Conservation (phyloP, 2,888 invertebrate genomes). For the Tetramorium bicarinatum region DNA sequence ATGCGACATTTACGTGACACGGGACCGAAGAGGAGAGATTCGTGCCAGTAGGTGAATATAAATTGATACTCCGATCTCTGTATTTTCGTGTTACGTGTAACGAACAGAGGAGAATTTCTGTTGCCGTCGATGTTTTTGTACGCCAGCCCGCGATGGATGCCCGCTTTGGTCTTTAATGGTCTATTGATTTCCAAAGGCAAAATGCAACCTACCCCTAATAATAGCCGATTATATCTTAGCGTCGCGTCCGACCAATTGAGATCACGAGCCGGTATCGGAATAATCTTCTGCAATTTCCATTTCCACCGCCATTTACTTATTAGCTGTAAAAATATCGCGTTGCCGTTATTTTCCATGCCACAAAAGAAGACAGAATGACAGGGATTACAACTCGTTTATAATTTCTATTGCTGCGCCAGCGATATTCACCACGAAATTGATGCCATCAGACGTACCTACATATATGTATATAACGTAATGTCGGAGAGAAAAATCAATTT, state of each 20-base stretch:
- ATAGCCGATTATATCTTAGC: constrained; percentile 46
- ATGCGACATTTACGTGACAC: constrained; percentile 46
- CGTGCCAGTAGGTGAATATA: constrained; percentile 52
- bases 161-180: constrained; percentile 38
- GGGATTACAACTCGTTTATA: constrained; percentile 16
- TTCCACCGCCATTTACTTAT: constrained; percentile 16
- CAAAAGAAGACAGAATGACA: background rate
- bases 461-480: background rate
- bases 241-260: constrained; percentile 33
- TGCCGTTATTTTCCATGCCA: constrained; percentile 13
- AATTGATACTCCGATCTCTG: constrained; percentile 17
- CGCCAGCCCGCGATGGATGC: background rate
- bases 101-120: background rate
- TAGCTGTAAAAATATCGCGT: constrained; percentile 13
- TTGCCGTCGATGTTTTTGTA: background rate
- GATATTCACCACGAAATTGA: background rate
- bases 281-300: constrained; percentile 37
- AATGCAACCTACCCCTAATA: constrained; percentile 38
- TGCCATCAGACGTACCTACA: background rate
- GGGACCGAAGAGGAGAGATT: constrained; percentile 18
- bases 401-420: background rate
- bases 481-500: background rate
- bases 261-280: constrained; percentile 42
- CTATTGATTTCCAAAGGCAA: constrained; percentile 40
- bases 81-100: background rate